A percentile compares a stretch with the other conserved stretches of the same genome.
Conservation (phyloP, 2,113 vertebrate genomes). For the Pelmatolapia mariae region DNA sequence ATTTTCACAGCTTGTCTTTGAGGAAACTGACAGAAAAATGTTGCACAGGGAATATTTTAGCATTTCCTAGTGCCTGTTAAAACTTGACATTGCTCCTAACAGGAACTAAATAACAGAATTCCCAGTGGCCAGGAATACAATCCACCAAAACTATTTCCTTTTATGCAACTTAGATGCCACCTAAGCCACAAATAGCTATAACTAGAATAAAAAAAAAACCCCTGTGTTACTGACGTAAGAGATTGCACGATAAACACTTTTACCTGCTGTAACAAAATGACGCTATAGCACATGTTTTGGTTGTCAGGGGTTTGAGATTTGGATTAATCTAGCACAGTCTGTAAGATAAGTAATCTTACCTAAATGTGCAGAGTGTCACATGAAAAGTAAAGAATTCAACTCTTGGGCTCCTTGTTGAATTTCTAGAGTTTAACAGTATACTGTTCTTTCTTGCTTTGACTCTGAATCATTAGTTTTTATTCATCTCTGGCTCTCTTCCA, state of each 20-base stretch:
- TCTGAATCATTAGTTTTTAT: not conserved
- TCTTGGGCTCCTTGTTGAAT: not conserved
- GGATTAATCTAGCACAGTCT: not conserved
- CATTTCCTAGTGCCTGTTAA: constrained; percentile 22
- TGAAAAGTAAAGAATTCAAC: not conserved
- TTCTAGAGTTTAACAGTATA: not conserved
- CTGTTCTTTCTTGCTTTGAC: not conserved
- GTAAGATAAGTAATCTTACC: not conserved
- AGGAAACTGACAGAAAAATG: not conserved
- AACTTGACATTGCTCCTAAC: constrained; percentile 34
- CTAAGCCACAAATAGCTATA: not conserved
- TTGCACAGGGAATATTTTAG: not conserved
- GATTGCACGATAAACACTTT: not conserved
- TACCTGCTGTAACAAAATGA: not conserved
- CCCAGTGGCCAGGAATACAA: not conserved
- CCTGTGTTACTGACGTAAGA: not conserved
- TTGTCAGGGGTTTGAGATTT: not conserved
- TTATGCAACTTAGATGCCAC: not conserved
- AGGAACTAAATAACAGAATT: not conserved
- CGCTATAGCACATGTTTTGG: not conserved
- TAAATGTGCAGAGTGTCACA: not conserved
- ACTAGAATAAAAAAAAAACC: rapidly evolving
- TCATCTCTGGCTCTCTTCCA: not conserved
- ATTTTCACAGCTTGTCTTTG: not conserved
- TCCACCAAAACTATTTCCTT: not conserved